Conservation (phyloP, 2,797 vertebrate genomes). For the Cirrhinus molitorella region DNA sequence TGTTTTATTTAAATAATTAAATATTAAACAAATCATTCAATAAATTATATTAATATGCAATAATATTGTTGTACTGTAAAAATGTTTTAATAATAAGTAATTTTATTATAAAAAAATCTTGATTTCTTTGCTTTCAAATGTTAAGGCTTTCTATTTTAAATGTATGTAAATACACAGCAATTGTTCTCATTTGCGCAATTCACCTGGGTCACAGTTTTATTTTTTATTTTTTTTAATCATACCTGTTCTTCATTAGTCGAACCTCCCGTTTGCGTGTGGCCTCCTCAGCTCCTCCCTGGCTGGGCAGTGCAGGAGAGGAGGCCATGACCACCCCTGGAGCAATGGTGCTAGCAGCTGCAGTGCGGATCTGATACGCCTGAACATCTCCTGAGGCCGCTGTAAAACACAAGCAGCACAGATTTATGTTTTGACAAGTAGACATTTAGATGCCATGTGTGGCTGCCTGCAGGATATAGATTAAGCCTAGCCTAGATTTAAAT, state of each 20-base stretch:
- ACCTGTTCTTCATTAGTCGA: constrained; percentile 99
- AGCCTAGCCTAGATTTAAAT: background rate
- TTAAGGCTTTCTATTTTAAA: background rate
- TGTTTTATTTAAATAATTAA: too few relatives aligned
- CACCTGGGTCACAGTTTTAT: background rate
- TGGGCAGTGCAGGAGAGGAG: constrained; percentile 89
- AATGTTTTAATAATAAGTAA: background rate
- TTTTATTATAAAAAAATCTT: too few relatives aligned
- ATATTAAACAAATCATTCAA: too few relatives aligned
- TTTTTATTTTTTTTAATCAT: background rate
- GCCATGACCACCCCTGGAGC: constrained; percentile 95
- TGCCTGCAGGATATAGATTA: constrained; percentile 20
- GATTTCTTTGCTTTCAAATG: background rate
- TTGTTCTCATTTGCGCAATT: background rate
- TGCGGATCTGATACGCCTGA: constrained; percentile 98
- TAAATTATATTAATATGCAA: background rate
- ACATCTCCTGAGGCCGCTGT: constrained; percentile 96
- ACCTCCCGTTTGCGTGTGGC: constrained; percentile 97
- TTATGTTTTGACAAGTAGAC: background rate
- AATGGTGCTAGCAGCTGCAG: constrained; percentile 91
- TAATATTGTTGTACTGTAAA: background rate
- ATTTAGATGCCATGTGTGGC: background rate
- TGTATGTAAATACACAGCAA: background rate
- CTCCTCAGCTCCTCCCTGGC: constrained; percentile 89
- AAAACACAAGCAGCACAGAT: background rate